Evolutionary conservation across 2,888 invertebrate genomes (phyloP).

Genomic region (Acronicta aceris): DNA sequence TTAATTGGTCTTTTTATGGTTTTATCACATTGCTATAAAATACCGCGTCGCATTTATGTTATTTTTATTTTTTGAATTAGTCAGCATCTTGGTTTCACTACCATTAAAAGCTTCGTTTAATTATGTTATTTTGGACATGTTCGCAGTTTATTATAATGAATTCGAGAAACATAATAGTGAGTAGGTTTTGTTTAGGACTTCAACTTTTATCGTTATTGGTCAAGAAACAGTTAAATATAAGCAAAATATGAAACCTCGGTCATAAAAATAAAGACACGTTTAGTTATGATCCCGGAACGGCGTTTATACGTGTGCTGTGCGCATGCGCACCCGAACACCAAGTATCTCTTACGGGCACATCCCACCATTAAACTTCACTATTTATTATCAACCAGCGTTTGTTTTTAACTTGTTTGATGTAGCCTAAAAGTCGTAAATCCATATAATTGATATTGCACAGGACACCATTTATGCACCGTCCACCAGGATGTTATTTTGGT

Average conservation of each 20-base stretch:
- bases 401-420: slow-evolving; percentile 56
- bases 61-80: slow-evolving; percentile 20
- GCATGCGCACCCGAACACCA: slow-evolving; percentile 51
- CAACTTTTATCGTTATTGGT: slow-evolving; percentile 3
- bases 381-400: slow-evolving; percentile 50
- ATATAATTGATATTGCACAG: slow-evolving; percentile 42
- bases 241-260: slow-evolving; percentile 6
- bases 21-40: slow-evolving; percentile 42
- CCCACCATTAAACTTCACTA: slow-evolving; percentile 51
- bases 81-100: slow-evolving; percentile 4
- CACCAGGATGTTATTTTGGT: slow-evolving; percentile 24
- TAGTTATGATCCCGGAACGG: slow-evolving; percentile 54
- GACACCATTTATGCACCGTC: slow-evolving; percentile 33
- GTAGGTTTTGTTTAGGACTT: too few relatives aligned
- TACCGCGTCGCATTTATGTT: slow-evolving; percentile 30
- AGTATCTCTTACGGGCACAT: slow-evolving; percentile 54
- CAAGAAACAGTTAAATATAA: slow-evolving; percentile 2
- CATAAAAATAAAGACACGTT: slow-evolving; percentile 47
- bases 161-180: not conserved
- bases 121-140: not conserved
- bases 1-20: slow-evolving; percentile 44
- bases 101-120: slow-evolving; percentile 14
- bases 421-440: slow-evolving; percentile 38
- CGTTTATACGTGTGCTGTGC: slow-evolving; percentile 48
- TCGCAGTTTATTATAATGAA: not conserved